These are phyloP conservation scores for Drosophila subobscura DNA, from an alignment of 1,140 invertebrate species.

Conservation along the genomic window DNA sequence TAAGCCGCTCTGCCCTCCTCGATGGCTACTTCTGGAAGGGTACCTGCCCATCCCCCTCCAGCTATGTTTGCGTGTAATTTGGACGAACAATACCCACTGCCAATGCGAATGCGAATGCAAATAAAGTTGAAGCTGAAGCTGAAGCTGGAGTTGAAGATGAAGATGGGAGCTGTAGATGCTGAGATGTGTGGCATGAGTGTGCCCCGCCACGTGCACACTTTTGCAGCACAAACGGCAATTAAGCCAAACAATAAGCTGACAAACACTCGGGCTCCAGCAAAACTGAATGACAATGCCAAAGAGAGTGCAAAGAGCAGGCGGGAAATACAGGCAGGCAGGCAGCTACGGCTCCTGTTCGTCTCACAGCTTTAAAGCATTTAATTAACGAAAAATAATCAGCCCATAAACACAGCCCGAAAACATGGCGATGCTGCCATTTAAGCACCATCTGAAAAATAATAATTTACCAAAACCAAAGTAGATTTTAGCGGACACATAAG, in stretches of 20 bases:
- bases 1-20: conserved; percentile 20
- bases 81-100: conserved; percentile 49
- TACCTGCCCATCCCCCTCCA: not conserved
- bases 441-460: no score
- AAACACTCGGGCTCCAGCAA: conserved; percentile 61
- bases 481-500: no score
- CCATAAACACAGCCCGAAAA: no score
- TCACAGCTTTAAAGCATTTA: conserved; percentile 29
- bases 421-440: no score
- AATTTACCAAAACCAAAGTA: no score
- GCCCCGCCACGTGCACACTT: conserved; percentile 30
- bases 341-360: conserved; percentile 6
- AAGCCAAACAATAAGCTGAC: conserved; percentile 75
- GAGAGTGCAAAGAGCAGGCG: no score
- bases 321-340: conserved; percentile 1
- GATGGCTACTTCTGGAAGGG: not conserved
- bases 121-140: not conserved
- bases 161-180: conserved; percentile 34
- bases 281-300: conserved; percentile 34
- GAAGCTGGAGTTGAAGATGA: no score
- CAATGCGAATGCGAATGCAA: conserved; percentile 25
- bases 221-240: conserved; percentile 73
- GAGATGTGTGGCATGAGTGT: conserved; percentile 23
- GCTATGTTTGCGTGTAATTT: conserved; percentile 60
- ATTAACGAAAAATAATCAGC: no score